A percentile compares a stretch with the other conserved stretches of the same genome.
phyloP scores from a whole-genome alignment of 2,888 invertebrate genomes.

The Polydrusus cervinus region DNA sequence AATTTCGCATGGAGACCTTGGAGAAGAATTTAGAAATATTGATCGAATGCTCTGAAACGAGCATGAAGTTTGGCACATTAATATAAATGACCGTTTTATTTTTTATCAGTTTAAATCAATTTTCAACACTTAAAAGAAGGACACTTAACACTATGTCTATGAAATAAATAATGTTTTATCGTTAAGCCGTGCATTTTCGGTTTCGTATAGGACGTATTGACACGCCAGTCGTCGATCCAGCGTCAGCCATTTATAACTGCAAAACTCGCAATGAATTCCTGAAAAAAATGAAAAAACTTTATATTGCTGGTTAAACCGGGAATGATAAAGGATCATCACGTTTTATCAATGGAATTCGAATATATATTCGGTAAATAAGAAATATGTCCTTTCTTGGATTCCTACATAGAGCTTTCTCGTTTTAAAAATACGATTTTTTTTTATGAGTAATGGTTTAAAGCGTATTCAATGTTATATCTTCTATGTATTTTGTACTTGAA shows the following conservation, averaged over 20 bases:
- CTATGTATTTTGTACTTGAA: no score
- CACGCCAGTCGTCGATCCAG: not conserved
- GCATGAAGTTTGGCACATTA: no score
- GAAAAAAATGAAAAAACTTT: not conserved
- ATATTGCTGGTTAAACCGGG: constrained; percentile 1
- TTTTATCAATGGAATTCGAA: not conserved
- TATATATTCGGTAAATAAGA: not conserved
- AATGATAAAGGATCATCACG: not conserved
- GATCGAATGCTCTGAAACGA: no score
- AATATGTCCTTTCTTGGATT: not conserved
- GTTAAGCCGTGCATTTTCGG: not conserved
- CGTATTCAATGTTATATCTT: no score
- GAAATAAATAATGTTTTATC: not conserved
- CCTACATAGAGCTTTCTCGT: not conserved
- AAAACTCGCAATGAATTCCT: not conserved
- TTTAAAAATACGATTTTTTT: not conserved
- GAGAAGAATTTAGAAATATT: no score
- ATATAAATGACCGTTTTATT: no score
- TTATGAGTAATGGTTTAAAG: no score
- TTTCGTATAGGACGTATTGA: not conserved
- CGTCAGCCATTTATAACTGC: constrained; percentile 4
- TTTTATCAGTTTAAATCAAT: no score
- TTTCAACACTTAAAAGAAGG: no score
- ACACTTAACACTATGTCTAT: not conserved
- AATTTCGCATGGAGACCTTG: no score